phyloP scores from a whole-genome alignment of 2,113 vertebrate species.

The Rhinopomastus cyanomelas region DNA sequence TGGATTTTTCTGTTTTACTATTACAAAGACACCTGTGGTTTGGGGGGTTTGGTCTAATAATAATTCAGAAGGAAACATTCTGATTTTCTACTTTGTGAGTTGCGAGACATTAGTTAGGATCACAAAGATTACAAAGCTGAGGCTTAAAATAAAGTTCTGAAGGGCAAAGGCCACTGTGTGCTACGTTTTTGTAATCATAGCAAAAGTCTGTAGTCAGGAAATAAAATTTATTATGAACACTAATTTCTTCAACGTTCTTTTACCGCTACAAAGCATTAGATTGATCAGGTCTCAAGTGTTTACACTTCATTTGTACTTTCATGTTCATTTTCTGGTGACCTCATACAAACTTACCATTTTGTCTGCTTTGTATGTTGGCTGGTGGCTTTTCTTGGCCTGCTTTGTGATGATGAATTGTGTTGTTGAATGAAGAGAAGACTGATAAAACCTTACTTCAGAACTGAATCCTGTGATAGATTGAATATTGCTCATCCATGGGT shows the following conservation, averaged over 20 bases:
- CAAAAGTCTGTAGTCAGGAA: background rate
- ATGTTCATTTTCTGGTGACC: background rate
- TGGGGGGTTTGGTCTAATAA: background rate
- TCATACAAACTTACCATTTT: background rate
- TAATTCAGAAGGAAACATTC: background rate
- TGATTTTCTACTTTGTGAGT: conserved; percentile 34
- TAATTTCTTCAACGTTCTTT: background rate
- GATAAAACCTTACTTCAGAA: background rate
- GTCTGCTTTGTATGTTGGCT: background rate
- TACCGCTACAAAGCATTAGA: background rate
- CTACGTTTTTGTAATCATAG: background rate
- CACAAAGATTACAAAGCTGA: background rate
- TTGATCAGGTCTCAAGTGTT: background rate
- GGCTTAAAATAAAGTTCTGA: background rate
- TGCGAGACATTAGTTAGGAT: background rate
- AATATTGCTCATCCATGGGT: background rate
- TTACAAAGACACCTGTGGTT: background rate
- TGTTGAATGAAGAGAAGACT: background rate
- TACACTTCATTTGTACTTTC: background rate
- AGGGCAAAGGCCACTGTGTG: background rate
- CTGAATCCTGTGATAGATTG: background rate
- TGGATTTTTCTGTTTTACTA: background rate
- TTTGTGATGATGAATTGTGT: background rate
- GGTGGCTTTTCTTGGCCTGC: too few species aligned
- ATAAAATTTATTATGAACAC: background rate